phyloP scores from a whole-genome alignment of 2,113 vertebrate species.

The Phylloscopus whistleri region DNA sequence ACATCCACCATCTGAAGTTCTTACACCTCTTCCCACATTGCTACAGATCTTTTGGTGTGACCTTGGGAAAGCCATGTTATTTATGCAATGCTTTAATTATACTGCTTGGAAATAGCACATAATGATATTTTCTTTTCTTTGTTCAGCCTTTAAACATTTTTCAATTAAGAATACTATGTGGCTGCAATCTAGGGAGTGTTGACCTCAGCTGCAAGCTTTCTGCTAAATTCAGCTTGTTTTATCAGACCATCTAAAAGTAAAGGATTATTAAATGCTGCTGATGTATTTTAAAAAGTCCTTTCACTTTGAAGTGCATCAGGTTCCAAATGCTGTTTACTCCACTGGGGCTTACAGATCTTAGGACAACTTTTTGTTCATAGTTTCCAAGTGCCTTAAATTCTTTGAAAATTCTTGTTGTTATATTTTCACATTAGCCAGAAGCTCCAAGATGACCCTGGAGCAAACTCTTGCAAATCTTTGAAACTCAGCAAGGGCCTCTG shows the following conservation, averaged over 20 bases:
- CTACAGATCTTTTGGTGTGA: background rate
- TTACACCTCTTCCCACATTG: background rate
- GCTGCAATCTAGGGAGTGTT: background rate
- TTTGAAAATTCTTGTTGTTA: background rate
- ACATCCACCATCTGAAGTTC: background rate
- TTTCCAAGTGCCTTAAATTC: background rate
- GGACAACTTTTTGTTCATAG: background rate
- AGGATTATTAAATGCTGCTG: background rate
- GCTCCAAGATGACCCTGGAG: slow-evolving; percentile 4
- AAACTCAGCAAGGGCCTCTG: slow-evolving; percentile 1
- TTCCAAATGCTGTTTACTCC: background rate
- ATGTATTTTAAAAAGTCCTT: background rate
- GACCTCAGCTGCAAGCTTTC: background rate
- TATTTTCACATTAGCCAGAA: background rate
- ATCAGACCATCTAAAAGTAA: background rate
- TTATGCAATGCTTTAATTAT: background rate
- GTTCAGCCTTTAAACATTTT: background rate
- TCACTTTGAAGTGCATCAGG: background rate
- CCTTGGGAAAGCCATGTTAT: background rate
- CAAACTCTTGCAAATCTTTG: slow-evolving; percentile 20
- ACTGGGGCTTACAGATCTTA: background rate
- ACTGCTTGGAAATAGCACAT: background rate
- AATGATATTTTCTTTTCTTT: background rate
- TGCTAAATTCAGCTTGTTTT: background rate
- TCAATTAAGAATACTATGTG: background rate